Base-by-base conservation (phyloP, 2,888 invertebrate genomes). In the Ferdinandea cuprea region DNA sequence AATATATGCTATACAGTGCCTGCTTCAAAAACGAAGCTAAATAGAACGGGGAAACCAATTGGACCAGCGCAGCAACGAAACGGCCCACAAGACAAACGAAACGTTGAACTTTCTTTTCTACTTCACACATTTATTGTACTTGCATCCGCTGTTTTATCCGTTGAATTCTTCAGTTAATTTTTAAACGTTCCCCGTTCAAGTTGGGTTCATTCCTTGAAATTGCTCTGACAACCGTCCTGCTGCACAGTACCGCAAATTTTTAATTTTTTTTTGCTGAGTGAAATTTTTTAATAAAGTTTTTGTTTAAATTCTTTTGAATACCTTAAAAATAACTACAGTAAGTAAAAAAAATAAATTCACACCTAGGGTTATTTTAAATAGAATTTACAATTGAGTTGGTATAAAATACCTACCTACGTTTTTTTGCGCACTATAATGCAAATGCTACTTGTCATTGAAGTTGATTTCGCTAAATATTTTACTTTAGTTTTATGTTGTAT, bases 111-210 rank as follows among this genome's bases (percentile, higher is more conserved):
- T 83, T 77, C 61, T 25, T 66, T 77, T 69, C 61, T 21, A 32
- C 54, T 54, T 40, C 21, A 8, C 35, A 8, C 66, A 25, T 32
- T 13, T 63, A 7, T n/a, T 15, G 15, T 40, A 2, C 46, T 58
- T 71, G 63, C 68, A 56, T 63, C 28, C 80, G 63, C 35, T 58
- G 48, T 42, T 73, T 73, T 74, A 68, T 65, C 65, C 69, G 58
- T 65, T 81, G 58, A 52, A 71, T 25, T 80, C 58, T 81, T 76
- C 76, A 81, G 80, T 81, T 81, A 81, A 81, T 74, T 81, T 81
- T 81, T 76, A 76, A 81, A 71, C 80, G 80, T 81, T 65, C 76
- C 46, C 65, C 50, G 50, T 69, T 58, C 5, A 65, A 59, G 80
- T 81, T 81, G 80, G 69, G 63, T 69, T 54, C n/a, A 35, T 58